Evolutionary conservation across 2,888 invertebrate species (phyloP), one percentile per base, ranked within the genome.

Genomic region (Eurois occulta): DNA sequence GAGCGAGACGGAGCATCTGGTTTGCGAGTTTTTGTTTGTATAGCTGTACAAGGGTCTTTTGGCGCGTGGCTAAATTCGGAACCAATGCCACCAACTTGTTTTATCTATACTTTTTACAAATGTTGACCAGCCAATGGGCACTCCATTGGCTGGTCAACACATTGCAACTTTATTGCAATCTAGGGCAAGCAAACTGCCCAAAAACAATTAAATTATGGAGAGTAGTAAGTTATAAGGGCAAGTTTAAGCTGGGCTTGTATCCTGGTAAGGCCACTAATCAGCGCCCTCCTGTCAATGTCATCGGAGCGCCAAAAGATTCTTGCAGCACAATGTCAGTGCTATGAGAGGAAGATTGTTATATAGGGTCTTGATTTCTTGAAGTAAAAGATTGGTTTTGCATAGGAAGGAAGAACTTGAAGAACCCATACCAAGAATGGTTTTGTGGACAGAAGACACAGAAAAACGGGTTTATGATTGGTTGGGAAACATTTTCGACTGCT

Each of bases 1-100:
- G 94, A 95, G 32, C 10, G 24, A 62, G 65, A 69, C 18, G 24
- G n/a, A 38, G 62, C 11, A 16, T 18, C 0, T 28, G 8, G n/a
- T 48, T n/a, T 11, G 62, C 46, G 69, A 77, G 60, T 1, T 41
- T 28, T 60, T 21, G 41, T n/a, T 60, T 10, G 41, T 32, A 62
- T 21, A 35, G 21, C 7, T 62, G 60, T 41, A 65, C 65, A 41
- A 58, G 35, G 71, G 58, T 43, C 18, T 72, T 43, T 41, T 65
- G 41, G 65, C 65, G 65, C n/a, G 65, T 65, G 65, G n/a, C 8
- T 10, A 8, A 21, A 41, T 41, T n/a, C 0, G 10, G 35, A 62
- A 62, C 60, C 10, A 35, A 21, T 5, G 8, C 8, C 41, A 28
- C 28, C 65, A 28, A 28, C n/a, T 65, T 8, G n/a, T 28, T 11